Evolutionary conservation across 2,888 invertebrate species (phyloP).

Genomic region (Nemoura dubitans): DNA sequence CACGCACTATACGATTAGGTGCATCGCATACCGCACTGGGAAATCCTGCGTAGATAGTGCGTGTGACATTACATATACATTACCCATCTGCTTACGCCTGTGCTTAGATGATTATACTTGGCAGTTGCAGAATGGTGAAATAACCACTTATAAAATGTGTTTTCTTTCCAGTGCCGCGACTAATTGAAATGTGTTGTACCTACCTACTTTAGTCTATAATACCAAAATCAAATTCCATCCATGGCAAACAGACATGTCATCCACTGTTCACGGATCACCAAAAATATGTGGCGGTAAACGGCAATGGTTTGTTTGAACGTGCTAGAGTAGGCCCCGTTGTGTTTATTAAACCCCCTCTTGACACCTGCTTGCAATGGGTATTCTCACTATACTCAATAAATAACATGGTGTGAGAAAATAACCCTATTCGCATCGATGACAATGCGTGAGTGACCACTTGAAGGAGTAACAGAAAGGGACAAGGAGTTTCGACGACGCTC

Average conservation of each 20-base stretch:
- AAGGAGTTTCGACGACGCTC: neutral
- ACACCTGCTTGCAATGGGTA: neutral
- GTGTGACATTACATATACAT: neutral
- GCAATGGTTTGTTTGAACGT: neutral
- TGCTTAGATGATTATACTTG: neutral
- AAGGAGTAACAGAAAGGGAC: neutral
- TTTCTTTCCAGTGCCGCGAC: too few species aligned
- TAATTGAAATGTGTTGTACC: too few species aligned
- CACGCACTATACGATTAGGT: neutral
- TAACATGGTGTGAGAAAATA: neutral
- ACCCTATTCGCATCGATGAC: neutral
- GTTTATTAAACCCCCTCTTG: neutral
- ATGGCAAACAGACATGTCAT: too few species aligned
- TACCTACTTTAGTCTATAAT: too few species aligned
- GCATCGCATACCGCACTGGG: neutral
- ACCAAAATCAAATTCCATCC: too few species aligned
- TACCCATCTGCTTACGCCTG: neutral
- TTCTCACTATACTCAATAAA: neutral
- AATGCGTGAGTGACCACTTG: neutral
- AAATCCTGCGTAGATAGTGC: neutral
- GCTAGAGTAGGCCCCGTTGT: neutral
- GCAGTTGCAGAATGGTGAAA: neutral
- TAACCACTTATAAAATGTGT: neutral
- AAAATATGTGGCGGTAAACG: neutral
- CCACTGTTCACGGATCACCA: neutral